Conservation (phyloP, 2,113 vertebrate genomes). For the Malurus elegans region DNA sequence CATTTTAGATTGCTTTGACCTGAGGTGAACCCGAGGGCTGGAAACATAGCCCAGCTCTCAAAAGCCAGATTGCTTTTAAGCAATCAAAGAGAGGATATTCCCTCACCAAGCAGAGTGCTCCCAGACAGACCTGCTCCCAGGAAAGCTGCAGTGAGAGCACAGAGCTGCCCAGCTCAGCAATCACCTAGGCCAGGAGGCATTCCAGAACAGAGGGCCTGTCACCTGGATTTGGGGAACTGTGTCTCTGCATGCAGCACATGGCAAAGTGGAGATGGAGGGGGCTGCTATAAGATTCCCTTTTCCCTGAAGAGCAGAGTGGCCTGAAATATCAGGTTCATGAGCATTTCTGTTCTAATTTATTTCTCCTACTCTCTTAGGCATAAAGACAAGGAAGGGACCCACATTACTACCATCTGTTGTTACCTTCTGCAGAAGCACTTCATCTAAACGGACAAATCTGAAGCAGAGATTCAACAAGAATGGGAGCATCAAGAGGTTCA, state of each 20-base stretch:
- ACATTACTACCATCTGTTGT: slow-evolving; percentile 12
- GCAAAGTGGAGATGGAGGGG: not conserved
- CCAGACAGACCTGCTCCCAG: not conserved
- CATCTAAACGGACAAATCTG: not conserved
- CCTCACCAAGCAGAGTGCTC: not conserved
- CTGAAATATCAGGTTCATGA: not conserved
- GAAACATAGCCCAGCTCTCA: slow-evolving; percentile 8
- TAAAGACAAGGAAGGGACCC: not conserved
- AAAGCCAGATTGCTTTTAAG: slow-evolving; percentile 19
- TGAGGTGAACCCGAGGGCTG: not conserved
- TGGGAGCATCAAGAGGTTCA: not conserved
- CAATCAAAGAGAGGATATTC: not conserved
- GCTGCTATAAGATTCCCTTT: not conserved
- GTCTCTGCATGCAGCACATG: not conserved
- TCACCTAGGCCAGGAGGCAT: not conserved
- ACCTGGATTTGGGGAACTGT: not conserved
- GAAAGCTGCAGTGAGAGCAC: not conserved
- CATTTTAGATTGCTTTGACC: slow-evolving; percentile 52
- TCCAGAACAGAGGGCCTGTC: not conserved
- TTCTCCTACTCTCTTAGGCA: not conserved
- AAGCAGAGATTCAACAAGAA: not conserved
- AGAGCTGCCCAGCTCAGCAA: not conserved
- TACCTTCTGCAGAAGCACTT: slow-evolving; percentile 18
- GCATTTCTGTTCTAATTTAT: not conserved
- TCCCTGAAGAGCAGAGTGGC: not conserved